phyloP scores from a whole-genome alignment of 2,113 vertebrate genomes.

The Macquaria australasica region DNA sequence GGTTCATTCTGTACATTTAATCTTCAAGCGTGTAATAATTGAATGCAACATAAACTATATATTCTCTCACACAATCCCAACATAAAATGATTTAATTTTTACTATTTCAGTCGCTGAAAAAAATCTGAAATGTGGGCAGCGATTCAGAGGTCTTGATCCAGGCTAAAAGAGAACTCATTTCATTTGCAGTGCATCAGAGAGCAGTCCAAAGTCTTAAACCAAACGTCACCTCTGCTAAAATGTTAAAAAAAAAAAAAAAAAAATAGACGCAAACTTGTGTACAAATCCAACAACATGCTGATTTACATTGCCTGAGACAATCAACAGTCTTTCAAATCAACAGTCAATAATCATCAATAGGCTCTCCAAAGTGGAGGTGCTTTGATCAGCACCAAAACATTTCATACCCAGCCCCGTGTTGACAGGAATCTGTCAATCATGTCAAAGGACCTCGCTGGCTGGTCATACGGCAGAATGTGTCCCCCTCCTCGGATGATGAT shows the following conservation, averaged over 20 bases:
- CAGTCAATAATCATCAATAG: neutral
- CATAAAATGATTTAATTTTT: neutral
- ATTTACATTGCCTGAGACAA: slow-evolving; percentile 27
- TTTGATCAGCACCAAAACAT: neutral
- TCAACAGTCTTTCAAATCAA: slow-evolving; percentile 34
- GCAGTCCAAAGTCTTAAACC: neutral
- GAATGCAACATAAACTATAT: neutral
- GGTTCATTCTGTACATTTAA: neutral
- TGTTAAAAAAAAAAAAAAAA: neutral
- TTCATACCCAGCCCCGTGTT: slow-evolving; percentile 79
- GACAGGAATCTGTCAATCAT: slow-evolving; percentile 91
- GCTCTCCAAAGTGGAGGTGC: neutral
- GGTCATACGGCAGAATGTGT: slow-evolving; percentile 88
- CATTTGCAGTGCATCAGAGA: neutral
- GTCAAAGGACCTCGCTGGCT: slow-evolving; percentile 88
- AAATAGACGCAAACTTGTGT: neutral
- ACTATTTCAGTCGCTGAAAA: neutral
- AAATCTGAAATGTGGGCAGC: neutral
- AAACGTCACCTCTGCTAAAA: neutral
- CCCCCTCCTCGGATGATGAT: slow-evolving; percentile 89
- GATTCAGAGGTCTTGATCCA: neutral
- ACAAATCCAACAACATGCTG: neutral
- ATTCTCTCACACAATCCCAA: neutral
- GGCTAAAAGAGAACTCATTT: neutral
- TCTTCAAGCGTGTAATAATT: slow-evolving; percentile 5